Conservation (phyloP, 2,797 vertebrate genomes). For the Oreortyx pictus region DNA sequence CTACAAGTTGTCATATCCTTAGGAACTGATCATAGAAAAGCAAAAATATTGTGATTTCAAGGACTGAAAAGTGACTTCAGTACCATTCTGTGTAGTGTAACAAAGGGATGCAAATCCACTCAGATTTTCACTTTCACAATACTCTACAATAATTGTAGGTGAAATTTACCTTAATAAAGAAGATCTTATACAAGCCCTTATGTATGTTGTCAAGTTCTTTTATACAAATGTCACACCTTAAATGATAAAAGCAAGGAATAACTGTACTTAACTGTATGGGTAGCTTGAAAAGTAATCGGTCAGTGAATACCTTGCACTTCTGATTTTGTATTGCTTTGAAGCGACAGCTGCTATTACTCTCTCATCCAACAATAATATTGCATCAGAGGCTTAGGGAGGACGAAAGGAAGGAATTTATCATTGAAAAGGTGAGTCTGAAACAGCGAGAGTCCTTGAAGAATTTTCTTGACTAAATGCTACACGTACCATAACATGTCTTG, state of each 20-base stretch:
- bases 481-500: not conserved
- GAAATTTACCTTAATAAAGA: not conserved
- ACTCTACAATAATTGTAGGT: not conserved
- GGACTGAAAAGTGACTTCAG: not conserved
- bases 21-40: not conserved
- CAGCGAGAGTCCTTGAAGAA: not conserved
- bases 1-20: not conserved
- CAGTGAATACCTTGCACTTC: not conserved
- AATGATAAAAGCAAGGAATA: not conserved
- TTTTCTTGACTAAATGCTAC: not conserved
- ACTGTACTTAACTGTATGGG: not conserved
- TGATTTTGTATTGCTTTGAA: not conserved
- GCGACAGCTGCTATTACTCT: not conserved
- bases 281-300: not conserved
- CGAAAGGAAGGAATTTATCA: slow-evolving; percentile 29
- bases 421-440: slow-evolving; percentile 37
- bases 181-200: not conserved
- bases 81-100: not conserved
- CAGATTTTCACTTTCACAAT: not conserved
- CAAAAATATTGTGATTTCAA: not conserved
- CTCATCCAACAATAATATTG: not conserved
- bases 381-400: slow-evolving; percentile 21
- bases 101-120: not conserved
- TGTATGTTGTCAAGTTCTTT: not conserved
- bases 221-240: not conserved